Base-by-base conservation (phyloP, 2,888 invertebrate genomes). In the Mythimna loreyi region DNA sequence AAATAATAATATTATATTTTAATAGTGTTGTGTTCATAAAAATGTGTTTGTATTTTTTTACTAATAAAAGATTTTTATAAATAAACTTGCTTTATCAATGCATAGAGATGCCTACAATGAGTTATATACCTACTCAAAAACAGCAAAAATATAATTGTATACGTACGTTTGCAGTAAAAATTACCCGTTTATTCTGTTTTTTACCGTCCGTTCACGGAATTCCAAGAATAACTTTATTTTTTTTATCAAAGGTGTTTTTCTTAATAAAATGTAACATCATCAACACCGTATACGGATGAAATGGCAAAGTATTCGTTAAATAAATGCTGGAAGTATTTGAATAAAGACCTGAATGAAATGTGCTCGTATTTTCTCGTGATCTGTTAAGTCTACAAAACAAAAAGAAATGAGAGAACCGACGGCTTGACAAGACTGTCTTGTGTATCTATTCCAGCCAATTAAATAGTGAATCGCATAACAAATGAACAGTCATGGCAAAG, bases 1-100 rank as follows among this genome's bases (percentile, higher is more conserved):
- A 40, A 16, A 8, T 50, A 3, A 25, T 50, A 50, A 25, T 16
- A 8, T 16, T 19, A 19, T 25, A 6, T 16, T 28, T 19, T 28
- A 30, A n/a, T 19, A 28, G 19, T 28, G 19, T 52, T 52, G 36
- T 55, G 25, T 36, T 36, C 11, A 28, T 55, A 3, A 55, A n/a
- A 30, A 21, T 55, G 16, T 40, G 9, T 56, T 53, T 55, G 25
- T 36, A 36, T 55, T 36, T 49, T 62, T 55, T 62, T 40, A 40
- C 11, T 40, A 56, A 62, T 62, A 40, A 56, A 62, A 28, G 0
- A 4, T 6, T 11, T 33, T 55, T 6, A 13, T 11, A n/a, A 30
- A 13, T 2, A 21, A 11, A 11, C 6, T 6, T 13, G 11, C n/a
- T 28, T 33, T 33, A 33, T 55, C 5, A 6, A 13, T 33, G 6